Evolutionary conservation across 2,888 invertebrate species (phyloP).

Genomic region (Shargacucullia verbasci): DNA sequence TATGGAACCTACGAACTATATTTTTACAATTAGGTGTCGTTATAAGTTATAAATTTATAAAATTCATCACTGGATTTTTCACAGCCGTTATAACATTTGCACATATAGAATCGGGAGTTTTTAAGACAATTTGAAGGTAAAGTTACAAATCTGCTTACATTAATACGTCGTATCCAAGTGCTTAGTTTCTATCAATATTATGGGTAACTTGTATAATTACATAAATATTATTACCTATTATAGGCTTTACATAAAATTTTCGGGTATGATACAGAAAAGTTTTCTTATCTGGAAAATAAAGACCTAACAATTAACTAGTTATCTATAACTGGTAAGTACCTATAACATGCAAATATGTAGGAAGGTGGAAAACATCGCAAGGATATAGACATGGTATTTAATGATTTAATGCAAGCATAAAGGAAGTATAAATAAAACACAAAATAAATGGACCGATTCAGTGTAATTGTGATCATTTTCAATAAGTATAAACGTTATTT

Average conservation of each 20-base stretch:
- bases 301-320: no score
- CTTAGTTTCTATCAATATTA: no score
- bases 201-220: no score
- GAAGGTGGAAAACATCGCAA: background rate
- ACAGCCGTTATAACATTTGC: constrained; percentile 76
- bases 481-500: constrained; percentile 62
- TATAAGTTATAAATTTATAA: constrained; percentile 58
- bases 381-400: no score
- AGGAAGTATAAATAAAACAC: constrained; percentile 74
- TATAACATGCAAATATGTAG: background rate
- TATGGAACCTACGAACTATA: constrained; percentile 10
- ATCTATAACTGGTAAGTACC: no score
- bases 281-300: no score
- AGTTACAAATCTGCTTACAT: no score
- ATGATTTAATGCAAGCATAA: constrained; percentile 38
- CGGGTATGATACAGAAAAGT: no score
- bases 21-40: constrained; percentile 16
- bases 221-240: no score
- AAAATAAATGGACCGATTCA: constrained; percentile 76
- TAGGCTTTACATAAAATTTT: no score
- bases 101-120: constrained; percentile 56
- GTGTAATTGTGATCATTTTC: constrained; percentile 77
- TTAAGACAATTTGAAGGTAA: no score
- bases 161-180: no score
- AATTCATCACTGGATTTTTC: constrained; percentile 74